Conservation (phyloP, 2,113 vertebrate genomes). For the Mustela lutreola region DNA sequence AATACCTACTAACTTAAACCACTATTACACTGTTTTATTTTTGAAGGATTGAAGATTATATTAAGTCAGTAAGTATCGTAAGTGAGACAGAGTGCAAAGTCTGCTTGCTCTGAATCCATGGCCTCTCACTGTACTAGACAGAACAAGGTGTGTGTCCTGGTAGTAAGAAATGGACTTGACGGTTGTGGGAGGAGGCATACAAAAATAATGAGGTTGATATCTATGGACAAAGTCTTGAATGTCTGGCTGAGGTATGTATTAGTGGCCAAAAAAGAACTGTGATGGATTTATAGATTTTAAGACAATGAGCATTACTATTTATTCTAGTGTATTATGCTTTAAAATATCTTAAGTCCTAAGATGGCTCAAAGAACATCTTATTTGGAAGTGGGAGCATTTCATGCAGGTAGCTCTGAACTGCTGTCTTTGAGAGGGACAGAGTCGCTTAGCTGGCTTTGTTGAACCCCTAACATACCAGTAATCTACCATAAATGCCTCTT, state of each 20-base stretch:
- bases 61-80: accelerated
- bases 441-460: not conserved
- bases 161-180: not conserved
- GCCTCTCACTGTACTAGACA: not conserved
- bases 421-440: not conserved
- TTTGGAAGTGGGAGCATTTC: not conserved
- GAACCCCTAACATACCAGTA: no score
- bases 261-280: not conserved
- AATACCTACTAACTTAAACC: not conserved
- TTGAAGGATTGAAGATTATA: accelerated
- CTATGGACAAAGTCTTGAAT: no score
- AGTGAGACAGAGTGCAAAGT: accelerated
- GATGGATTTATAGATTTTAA: not conserved
- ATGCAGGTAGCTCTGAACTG: not conserved
- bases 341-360: not conserved
- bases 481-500: not conserved
- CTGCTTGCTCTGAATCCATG: not conserved
- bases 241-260: not conserved
- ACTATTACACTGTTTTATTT: not conserved
- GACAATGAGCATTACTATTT: not conserved
- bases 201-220: not conserved
- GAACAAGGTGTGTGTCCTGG: not conserved
- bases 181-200: not conserved
- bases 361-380: not conserved
- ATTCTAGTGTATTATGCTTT: not conserved